Percentiles rank a stretch among this genome's conserved stretches.
Evolutionary conservation across 2,888 invertebrate genomes (phyloP).

Genomic region (Aplocera efformata): DNA sequence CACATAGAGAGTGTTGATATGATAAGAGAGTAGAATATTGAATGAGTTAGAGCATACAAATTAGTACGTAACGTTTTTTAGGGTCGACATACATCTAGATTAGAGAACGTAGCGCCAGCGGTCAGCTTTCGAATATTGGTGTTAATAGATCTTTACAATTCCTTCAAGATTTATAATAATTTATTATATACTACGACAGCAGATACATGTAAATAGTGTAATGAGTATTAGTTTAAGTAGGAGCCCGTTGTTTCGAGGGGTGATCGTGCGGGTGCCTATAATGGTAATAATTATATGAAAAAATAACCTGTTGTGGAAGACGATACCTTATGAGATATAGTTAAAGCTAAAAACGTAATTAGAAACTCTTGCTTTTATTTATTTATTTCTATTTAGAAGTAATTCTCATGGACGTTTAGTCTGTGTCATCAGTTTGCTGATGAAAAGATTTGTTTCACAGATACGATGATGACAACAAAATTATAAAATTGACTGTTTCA

Average conservation of each 20-base stretch:
- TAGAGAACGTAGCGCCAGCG: constrained; percentile 63
- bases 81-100: constrained; percentile 60
- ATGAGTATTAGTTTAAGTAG: constrained; percentile 64
- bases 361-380: constrained; percentile 41
- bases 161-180: constrained; percentile 50
- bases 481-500: not conserved
- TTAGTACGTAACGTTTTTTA: constrained; percentile 60
- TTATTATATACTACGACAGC: constrained; percentile 11
- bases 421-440: constrained; percentile 25
- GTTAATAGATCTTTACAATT: constrained; percentile 57
- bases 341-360: constrained; percentile 58
- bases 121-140: constrained; percentile 81
- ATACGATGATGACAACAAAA: not conserved
- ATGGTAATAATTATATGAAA: constrained; percentile 48
- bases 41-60: constrained; percentile 60
- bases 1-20: constrained; percentile 30
- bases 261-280: constrained; percentile 48
- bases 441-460: constrained; percentile 17
- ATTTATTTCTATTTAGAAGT: constrained; percentile 37
- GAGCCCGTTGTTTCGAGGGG: constrained; percentile 39
- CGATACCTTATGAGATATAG: constrained; percentile 72
- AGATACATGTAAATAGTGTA: constrained; percentile 58
- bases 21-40: constrained; percentile 57
- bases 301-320: constrained; percentile 73
- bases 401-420: constrained; percentile 24